Evolutionary conservation across 2,113 vertebrate species (phyloP).

Genomic region (Etheostoma spectabile): DNA sequence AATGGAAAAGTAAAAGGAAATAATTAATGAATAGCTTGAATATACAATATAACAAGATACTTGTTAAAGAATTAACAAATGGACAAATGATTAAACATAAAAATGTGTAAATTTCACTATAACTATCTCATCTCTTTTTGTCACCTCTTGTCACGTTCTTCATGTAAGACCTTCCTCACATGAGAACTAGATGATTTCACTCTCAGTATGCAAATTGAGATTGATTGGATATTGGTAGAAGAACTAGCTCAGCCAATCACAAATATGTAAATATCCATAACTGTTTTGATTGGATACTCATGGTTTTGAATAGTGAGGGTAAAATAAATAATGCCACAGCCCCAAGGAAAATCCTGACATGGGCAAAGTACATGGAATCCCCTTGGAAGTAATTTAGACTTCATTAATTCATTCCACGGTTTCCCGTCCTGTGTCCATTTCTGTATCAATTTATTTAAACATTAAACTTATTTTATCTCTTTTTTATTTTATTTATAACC

Average conservation of each 20-base stretch:
- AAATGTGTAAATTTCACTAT: not conserved
- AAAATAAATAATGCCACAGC: constrained; percentile 24
- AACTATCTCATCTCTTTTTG: not conserved
- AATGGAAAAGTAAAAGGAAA: not conserved
- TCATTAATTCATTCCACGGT: not conserved
- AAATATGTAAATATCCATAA: constrained; percentile 2
- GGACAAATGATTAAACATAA: too few relatives aligned
- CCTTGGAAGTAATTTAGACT: not conserved
- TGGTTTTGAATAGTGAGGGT: constrained; percentile 21
- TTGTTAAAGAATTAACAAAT: not conserved
- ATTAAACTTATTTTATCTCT: not conserved
- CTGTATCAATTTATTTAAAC: not conserved
- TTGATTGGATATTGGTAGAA: constrained; percentile 10
- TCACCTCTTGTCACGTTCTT: not conserved
- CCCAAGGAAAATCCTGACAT: not conserved
- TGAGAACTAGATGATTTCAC: not conserved
- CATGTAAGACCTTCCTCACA: not conserved
- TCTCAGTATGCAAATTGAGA: constrained; percentile 22
- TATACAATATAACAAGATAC: not conserved
- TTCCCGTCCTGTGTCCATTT: not conserved
- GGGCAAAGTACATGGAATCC: not conserved
- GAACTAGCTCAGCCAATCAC: constrained; percentile 16
- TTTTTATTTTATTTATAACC: not conserved
- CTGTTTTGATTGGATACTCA: constrained; percentile 6
- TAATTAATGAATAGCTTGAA: not conserved